Percentiles rank a stretch among this genome's conserved stretches.
Evolutionary conservation across 2,113 vertebrate species (phyloP).

Genomic region (Vombatus ursinus): DNA sequence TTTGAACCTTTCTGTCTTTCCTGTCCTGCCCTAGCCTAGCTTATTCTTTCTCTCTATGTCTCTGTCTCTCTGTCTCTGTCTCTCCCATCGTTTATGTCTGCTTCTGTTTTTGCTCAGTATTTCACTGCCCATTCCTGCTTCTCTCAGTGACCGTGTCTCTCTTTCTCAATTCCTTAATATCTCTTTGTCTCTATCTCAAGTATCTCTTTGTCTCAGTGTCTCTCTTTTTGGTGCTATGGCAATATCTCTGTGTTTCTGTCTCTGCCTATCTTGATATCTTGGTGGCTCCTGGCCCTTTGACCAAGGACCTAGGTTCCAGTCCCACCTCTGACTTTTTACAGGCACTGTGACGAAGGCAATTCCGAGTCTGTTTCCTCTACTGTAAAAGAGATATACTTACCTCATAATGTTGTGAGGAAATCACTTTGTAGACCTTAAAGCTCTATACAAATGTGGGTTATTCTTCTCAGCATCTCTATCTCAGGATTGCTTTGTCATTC

Average conservation of each 20-base stretch:
- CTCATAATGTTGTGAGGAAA: not conserved
- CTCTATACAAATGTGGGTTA: not conserved
- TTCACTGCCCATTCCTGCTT: not conserved
- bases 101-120: not conserved
- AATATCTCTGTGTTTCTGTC: not conserved
- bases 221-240: not conserved
- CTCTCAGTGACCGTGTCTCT: not conserved
- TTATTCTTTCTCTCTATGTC: not conserved
- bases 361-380: not conserved
- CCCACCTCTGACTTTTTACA: not conserved
- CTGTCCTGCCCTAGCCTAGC: not conserved
- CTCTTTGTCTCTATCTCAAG: not conserved
- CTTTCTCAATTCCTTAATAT: not conserved
- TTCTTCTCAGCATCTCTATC: not conserved
- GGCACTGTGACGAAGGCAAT: not conserved
- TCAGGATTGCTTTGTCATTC: not conserved
- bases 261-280: not conserved
- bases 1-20: not conserved
- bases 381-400: not conserved
- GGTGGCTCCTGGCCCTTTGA: not conserved
- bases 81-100: not conserved
- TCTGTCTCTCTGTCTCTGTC: not conserved
- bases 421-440: not conserved
- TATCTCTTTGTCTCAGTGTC: not conserved
- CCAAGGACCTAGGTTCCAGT: not conserved